These are phyloP conservation scores for Brachyalestes nurse DNA, from an alignment of 2,797 vertebrate species.

Conservation along the genomic window DNA sequence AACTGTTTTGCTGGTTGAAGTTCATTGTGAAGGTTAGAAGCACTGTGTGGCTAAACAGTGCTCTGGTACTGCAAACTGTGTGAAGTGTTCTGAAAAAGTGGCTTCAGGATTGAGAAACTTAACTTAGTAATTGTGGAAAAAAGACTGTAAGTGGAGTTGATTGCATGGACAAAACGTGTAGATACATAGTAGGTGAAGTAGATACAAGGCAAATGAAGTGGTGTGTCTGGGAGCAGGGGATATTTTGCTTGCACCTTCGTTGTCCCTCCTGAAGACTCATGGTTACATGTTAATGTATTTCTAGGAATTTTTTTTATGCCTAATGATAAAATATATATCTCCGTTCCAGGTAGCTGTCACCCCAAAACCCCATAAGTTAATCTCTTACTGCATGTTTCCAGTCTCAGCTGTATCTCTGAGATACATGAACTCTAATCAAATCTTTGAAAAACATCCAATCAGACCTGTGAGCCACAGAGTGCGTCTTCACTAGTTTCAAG, in stretches of 20 bases:
- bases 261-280: not conserved
- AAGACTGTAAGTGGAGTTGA: too few relatives aligned
- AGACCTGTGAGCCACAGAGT: not conserved
- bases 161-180: too few relatives aligned
- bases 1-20: too few relatives aligned
- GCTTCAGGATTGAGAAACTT: too few relatives aligned
- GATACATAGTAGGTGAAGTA: too few relatives aligned
- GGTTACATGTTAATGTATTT: not conserved
- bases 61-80: too few relatives aligned
- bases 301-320: not conserved
- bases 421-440: not conserved
- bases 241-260: not conserved
- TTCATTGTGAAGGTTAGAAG: too few relatives aligned
- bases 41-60: too few relatives aligned
- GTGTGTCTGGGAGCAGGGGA: too few relatives aligned
- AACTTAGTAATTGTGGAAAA: too few relatives aligned
- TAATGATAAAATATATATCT: not conserved
- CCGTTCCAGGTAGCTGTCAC: not conserved
- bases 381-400: not conserved
- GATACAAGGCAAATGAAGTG: too few relatives aligned
- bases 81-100: too few relatives aligned
- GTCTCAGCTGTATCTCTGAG: not conserved
- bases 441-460: constrained; percentile 6
- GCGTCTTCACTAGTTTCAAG: not conserved
- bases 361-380: not conserved